phyloP scores from a whole-genome alignment of 1,140 invertebrate species.

The Coboldia fuscipes region DNA sequence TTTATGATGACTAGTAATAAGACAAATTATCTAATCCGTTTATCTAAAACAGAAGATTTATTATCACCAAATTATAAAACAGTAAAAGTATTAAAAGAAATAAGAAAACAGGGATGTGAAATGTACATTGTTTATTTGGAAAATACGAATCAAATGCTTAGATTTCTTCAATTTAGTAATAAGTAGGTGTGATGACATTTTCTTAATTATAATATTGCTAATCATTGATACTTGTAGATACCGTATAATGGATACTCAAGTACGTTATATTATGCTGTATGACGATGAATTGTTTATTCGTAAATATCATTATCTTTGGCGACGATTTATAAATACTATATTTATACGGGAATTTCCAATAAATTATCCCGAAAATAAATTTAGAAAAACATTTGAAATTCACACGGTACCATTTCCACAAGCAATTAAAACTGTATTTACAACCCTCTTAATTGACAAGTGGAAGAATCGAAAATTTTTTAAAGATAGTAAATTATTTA shows the following conservation, averaged over 20 bases:
- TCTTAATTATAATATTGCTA: neutral
- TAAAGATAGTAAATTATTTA: conserved; percentile 28
- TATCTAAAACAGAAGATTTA: conserved; percentile 37
- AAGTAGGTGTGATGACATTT: conserved; percentile 21
- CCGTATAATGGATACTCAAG: conserved; percentile 40
- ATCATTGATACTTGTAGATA: conserved; percentile 24
- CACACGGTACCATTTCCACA: conserved; percentile 47
- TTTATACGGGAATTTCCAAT: conserved; percentile 36
- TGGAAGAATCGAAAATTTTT: conserved; percentile 36
- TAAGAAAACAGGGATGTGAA: conserved; percentile 39
- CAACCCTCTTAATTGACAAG: conserved; percentile 33
- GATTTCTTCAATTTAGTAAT: conserved; percentile 44
- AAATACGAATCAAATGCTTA: conserved; percentile 39
- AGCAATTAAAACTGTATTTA: conserved; percentile 23
- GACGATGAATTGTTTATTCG: conserved; percentile 38
- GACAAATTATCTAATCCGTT: no score
- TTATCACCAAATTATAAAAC: conserved; percentile 30
- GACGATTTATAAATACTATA: conserved; percentile 47
- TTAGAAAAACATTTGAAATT: conserved; percentile 36
- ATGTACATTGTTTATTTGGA: conserved; percentile 47
- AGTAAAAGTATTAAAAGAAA: conserved; percentile 27
- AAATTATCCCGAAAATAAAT: conserved; percentile 8
- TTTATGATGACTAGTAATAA: no score
- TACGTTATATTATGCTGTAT: conserved; percentile 42
- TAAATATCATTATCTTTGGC: conserved; percentile 52